phyloP scores from a whole-genome alignment of 2,888 invertebrate genomes.

The Amphimallon solstitiale region DNA sequence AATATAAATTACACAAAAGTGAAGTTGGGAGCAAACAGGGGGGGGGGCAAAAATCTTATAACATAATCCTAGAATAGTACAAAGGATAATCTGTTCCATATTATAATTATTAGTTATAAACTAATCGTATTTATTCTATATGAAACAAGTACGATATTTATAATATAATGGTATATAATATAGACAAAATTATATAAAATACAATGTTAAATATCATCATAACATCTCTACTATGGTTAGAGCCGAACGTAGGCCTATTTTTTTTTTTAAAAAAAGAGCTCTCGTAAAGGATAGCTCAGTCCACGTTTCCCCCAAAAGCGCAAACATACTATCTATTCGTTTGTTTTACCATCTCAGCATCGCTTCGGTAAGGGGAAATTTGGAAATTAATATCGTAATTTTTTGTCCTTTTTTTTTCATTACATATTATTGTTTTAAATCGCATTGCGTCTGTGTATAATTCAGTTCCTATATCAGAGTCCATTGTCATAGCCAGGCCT shows the following conservation, averaged over 20 bases:
- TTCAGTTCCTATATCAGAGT: constrained; percentile 60
- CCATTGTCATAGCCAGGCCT: constrained; percentile 65
- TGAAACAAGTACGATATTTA: constrained; percentile 35
- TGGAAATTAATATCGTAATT: constrained; percentile 56
- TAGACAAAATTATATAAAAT: constrained; percentile 35
- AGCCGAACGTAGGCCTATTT: constrained; percentile 59
- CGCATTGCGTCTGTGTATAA: constrained; percentile 55
- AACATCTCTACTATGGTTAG: constrained; percentile 61
- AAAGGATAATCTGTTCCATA: constrained; percentile 24
- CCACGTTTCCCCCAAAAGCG: constrained; percentile 11
- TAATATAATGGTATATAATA: constrained; percentile 26
- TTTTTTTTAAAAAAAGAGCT: too few species aligned
- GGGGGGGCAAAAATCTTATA: constrained; percentile 24
- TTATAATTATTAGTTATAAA: constrained; percentile 21
- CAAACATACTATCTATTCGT: too few species aligned
- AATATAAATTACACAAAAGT: constrained; percentile 37
- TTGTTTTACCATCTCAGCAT: neutral
- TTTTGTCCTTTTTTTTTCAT: constrained; percentile 44
- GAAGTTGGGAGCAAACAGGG: too few species aligned
- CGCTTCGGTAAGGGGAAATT: constrained; percentile 48
- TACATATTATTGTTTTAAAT: constrained; percentile 44
- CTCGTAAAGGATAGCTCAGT: constrained; percentile 39
- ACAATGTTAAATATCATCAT: constrained; percentile 54
- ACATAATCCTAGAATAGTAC: constrained; percentile 32
- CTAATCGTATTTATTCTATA: constrained; percentile 32